Conservation (phyloP, 2,888 invertebrate genomes). For the Cataglyphis cursor region DNA sequence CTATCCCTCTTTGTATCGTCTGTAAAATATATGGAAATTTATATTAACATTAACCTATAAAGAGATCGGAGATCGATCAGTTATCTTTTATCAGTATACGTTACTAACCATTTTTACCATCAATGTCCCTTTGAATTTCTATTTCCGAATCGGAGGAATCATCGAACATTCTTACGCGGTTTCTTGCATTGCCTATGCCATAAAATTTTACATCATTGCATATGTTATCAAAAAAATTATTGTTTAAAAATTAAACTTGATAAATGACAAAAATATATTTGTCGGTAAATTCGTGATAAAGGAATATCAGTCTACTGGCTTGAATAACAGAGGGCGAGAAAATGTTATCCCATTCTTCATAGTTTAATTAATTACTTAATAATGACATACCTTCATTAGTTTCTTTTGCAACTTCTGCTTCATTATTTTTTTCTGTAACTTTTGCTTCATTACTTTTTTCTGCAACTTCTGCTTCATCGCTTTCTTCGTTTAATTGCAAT, state of each 20-base stretch:
- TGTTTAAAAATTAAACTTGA: background rate
- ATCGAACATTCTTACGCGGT: slow-evolving; percentile 65
- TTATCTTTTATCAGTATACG: slow-evolving; percentile 32
- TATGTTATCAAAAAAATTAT: background rate
- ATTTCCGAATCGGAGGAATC: slow-evolving; percentile 78
- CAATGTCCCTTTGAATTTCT: slow-evolving; percentile 51
- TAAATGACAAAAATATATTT: slow-evolving; percentile 19
- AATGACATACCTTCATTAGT: slow-evolving; percentile 51
- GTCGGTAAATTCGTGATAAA: slow-evolving; percentile 58
- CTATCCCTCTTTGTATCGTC: slow-evolving; percentile 78
- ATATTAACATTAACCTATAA: background rate
- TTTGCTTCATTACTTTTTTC: slow-evolving; percentile 2
- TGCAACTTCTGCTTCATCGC: background rate
- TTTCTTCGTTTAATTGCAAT: background rate
- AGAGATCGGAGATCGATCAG: background rate
- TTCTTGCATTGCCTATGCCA: background rate
- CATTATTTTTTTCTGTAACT: slow-evolving; percentile 13
- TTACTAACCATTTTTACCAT: slow-evolving; percentile 45
- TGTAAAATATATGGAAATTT: slow-evolving; percentile 35
- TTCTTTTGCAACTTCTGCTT: slow-evolving; percentile 1
- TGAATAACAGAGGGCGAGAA: slow-evolving; percentile 64
- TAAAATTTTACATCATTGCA: slow-evolving; percentile 4
- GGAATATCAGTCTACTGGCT: slow-evolving; percentile 20
- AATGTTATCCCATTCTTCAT: slow-evolving; percentile 14
- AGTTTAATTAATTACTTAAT: slow-evolving; percentile 16